Conservation (phyloP, 2,113 vertebrate genomes). For the Phoenicopterus ruber region DNA sequence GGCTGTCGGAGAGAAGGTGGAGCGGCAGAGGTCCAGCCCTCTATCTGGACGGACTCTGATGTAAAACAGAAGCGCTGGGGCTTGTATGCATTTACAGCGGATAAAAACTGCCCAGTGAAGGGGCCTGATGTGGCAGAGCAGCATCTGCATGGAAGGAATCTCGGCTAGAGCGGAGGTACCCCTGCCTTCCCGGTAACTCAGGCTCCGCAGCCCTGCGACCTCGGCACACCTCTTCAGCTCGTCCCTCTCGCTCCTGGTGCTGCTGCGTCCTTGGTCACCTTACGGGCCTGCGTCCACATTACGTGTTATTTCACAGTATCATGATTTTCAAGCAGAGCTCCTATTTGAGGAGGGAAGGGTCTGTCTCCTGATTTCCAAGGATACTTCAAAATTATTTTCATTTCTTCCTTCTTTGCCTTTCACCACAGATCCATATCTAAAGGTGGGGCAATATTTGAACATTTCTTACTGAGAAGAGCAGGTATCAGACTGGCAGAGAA, state of each 20-base stretch:
- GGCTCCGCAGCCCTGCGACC: neutral
- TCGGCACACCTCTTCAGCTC: neutral
- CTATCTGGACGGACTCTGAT: neutral
- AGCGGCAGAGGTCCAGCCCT: neutral
- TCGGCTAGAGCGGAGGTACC: neutral
- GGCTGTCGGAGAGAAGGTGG: accelerated
- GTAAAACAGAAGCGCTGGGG: neutral
- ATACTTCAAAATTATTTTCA: neutral
- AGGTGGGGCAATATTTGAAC: neutral
- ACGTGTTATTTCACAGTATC: neutral
- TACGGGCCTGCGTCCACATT: neutral
- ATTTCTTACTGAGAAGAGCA: neutral
- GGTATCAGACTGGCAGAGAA: neutral
- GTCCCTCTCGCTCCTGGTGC: neutral
- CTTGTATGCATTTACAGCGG: neutral
- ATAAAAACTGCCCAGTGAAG: neutral
- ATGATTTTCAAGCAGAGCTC: neutral
- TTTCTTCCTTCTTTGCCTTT: neutral
- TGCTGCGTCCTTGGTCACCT: neutral
- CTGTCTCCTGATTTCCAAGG: neutral
- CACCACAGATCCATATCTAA: accelerated
- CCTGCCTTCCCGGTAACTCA: neutral
- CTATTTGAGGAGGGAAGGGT: neutral
- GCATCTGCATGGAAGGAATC: neutral
- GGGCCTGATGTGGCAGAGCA: neutral